Percentiles rank a stretch among this genome's conserved stretches.
Evolutionary conservation across 2,888 invertebrate species (phyloP).

Genomic region (Pyrochroa serraticornis): DNA sequence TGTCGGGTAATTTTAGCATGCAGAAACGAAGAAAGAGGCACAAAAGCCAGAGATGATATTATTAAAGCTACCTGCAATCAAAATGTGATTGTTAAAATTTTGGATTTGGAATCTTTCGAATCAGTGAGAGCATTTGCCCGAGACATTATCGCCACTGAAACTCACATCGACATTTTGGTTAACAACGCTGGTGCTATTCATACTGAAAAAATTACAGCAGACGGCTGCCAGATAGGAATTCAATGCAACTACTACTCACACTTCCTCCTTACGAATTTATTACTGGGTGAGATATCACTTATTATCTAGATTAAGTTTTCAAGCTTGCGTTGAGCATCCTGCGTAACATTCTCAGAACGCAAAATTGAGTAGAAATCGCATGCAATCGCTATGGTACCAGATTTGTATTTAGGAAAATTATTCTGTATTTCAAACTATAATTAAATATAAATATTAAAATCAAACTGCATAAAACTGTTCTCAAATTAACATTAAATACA

Average conservation of each 20-base stretch:
- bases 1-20: conserved; percentile 64
- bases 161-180: conserved; percentile 64
- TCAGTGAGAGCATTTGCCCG: conserved; percentile 62
- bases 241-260: no score
- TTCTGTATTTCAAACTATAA: no score
- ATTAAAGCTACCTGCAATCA: conserved; percentile 40
- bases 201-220: conserved; percentile 57
- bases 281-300: conserved; percentile 49
- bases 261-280: conserved; percentile 68
- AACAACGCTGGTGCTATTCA: conserved; percentile 67
- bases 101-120: conserved; percentile 60
- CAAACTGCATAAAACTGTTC: no score
- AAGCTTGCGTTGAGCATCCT: no score
- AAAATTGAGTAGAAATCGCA: no score
- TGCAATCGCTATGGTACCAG: no score
- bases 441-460: no score
- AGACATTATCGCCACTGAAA: conserved; percentile 60
- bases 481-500: no score
- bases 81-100: conserved; percentile 51
- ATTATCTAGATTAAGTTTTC: no score
- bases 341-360: no score
- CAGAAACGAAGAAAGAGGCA: conserved; percentile 55
- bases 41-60: conserved; percentile 39
- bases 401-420: no score
- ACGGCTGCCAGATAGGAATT: conserved; percentile 64